Percentiles rank a stretch among this genome's conserved stretches.
Evolutionary conservation across 1,140 invertebrate genomes (phyloP).

Genomic region (Scaptomyza pallida): DNA sequence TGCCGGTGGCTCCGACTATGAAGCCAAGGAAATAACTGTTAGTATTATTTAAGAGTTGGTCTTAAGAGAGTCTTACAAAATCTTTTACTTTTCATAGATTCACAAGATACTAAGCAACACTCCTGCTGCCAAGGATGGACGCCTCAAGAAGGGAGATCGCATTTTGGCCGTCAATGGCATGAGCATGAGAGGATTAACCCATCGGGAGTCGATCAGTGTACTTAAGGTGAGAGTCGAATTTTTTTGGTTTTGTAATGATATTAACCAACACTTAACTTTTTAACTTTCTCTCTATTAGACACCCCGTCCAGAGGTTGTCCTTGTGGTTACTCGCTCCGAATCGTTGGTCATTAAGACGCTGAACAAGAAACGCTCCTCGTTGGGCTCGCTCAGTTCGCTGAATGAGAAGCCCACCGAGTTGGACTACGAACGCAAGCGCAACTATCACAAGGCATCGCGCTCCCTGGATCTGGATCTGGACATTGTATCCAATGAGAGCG

Average conservation of each 20-base stretch:
- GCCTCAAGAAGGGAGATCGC: constrained; percentile 93
- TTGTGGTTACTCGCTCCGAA: constrained; percentile 86
- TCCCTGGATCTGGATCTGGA: constrained; percentile 81
- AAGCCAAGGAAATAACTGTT: constrained; percentile 95
- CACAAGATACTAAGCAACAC: constrained; percentile 94
- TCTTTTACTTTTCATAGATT: constrained; percentile 86
- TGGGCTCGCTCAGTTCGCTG: constrained; percentile 79
- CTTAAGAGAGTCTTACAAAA: not conserved
- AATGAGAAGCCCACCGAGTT: constrained; percentile 78
- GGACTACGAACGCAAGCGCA: constrained; percentile 76
- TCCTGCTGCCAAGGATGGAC: constrained; percentile 92
- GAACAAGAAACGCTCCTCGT: constrained; percentile 82
- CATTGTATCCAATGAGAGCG: constrained; percentile 74
- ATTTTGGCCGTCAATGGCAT: constrained; percentile 95
- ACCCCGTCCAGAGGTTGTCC: constrained; percentile 88
- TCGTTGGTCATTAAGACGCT: constrained; percentile 75
- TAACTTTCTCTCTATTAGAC: constrained; percentile 83
- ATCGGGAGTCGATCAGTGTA: constrained; percentile 92
- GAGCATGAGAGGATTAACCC: constrained; percentile 91
- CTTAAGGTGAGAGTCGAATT: constrained; percentile 88
- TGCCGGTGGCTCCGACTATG: constrained; percentile 94
- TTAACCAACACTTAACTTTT: too few species aligned
- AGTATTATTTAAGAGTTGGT: constrained; percentile 63
- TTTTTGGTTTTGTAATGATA: too few species aligned
- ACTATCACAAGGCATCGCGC: constrained; percentile 80